Percentiles rank a stretch among this genome's conserved stretches.
Evolutionary conservation across 2,888 invertebrate genomes (phyloP).

Genomic region (Meteorus cinctellus): DNA sequence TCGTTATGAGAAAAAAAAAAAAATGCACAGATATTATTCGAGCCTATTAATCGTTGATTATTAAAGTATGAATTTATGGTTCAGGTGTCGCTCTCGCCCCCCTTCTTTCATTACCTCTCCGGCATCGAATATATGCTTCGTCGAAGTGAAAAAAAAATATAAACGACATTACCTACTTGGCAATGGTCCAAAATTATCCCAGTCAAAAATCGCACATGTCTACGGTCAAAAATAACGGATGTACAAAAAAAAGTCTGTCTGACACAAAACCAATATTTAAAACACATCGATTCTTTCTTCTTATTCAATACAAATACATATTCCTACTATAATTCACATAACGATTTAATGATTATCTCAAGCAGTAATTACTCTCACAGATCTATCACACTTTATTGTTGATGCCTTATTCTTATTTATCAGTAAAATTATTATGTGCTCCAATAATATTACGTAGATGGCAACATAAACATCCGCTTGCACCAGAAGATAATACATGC

Average conservation of each 20-base stretch:
- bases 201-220: neutral
- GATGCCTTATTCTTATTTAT: neutral
- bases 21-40: neutral
- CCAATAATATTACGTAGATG: neutral
- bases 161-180: constrained; percentile 16
- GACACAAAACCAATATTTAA: constrained; percentile 3
- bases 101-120: neutral
- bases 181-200: constrained; percentile 8
- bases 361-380: too few species aligned
- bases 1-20: neutral
- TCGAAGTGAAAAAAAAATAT: too few species aligned
- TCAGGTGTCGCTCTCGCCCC: constrained; percentile 13
- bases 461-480: too few species aligned
- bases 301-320: neutral
- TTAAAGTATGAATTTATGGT: constrained; percentile 26
- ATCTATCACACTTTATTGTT: too few species aligned
- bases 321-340: neutral
- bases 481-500: neutral
- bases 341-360: neutral
- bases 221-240: constrained; percentile 30
- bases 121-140: neutral
- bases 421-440: neutral
- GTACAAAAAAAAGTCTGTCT: constrained; percentile 18
- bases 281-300: neutral
- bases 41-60: neutral